A percentile compares a stretch with the other conserved stretches of the same genome.
Conservation (phyloP, 2,888 invertebrate genomes). For the Cerastis rubricosa region DNA sequence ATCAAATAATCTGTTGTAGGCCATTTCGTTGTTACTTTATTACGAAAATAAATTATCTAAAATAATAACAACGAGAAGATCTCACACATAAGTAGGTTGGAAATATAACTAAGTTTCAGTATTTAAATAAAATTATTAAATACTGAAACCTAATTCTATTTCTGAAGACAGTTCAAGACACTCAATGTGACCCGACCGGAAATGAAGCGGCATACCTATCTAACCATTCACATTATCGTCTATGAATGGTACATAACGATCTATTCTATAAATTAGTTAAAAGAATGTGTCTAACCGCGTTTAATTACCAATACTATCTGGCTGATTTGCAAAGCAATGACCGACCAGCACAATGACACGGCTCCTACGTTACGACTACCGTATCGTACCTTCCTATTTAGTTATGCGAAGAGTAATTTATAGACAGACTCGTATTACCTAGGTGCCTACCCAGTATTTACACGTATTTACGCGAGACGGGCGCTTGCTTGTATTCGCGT, state of each 20-base stretch:
- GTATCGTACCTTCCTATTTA: conserved; percentile 58
- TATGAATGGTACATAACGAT: conserved; percentile 45
- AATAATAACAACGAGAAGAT: not conserved
- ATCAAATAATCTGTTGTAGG: not conserved
- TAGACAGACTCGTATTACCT: conserved; percentile 62
- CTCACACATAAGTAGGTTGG: not conserved
- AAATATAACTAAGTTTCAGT: no score
- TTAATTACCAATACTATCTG: conserved; percentile 45
- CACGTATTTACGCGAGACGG: conserved; percentile 80
- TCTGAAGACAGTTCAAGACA: not conserved
- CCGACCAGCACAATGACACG: conserved; percentile 40
- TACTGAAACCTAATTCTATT: conserved; percentile 17
- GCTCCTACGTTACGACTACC: conserved; percentile 47
- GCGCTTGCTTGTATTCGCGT: conserved; percentile 74
- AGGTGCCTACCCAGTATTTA: conserved; percentile 77
- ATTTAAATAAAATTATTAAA: no score
- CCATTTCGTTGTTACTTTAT: no score
- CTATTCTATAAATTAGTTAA: conserved; percentile 22
- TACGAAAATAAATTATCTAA: not conserved
- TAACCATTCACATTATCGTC: conserved; percentile 45
- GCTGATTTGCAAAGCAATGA: conserved; percentile 41
- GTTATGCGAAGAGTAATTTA: conserved; percentile 63
- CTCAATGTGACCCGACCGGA: conserved; percentile 41
- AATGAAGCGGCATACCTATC: conserved; percentile 45
- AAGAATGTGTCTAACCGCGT: conserved; percentile 36